phyloP scores from a whole-genome alignment of 35 echinoderm and acorn worm species.

The Hemicentrotus pulcherrimus region DNA sequence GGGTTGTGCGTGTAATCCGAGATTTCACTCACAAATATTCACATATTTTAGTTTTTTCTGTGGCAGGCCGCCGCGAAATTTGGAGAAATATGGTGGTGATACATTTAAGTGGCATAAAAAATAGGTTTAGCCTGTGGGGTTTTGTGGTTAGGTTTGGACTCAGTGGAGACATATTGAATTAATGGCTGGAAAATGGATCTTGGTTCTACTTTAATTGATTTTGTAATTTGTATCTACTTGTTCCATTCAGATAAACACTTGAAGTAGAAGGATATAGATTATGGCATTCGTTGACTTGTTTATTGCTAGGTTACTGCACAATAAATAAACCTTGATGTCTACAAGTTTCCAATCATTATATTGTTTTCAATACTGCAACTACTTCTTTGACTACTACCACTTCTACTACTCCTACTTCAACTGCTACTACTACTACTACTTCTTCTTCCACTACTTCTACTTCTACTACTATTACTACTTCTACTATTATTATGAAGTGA shows the following conservation, averaged over 20 bases:
- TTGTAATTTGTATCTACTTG: background rate
- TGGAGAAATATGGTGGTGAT: background rate
- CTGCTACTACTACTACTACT: too few relatives aligned
- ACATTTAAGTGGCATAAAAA: slow-evolving; percentile 1
- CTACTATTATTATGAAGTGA: too few relatives aligned
- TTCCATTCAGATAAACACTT: background rate
- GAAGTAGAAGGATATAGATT: background rate
- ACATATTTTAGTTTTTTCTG: background rate
- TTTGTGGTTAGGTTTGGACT: background rate
- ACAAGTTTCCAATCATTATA: too few relatives aligned
- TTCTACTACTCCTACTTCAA: too few relatives aligned
- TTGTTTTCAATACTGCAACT: too few relatives aligned
- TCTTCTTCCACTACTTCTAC: too few relatives aligned
- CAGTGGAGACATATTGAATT: background rate
- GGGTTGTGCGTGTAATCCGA: background rate
- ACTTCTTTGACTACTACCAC: too few relatives aligned
- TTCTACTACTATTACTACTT: too few relatives aligned
- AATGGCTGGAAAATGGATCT: background rate
- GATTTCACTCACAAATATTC: slow-evolving; percentile 37
- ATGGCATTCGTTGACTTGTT: background rate
- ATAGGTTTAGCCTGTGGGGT: background rate
- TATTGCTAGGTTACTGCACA: background rate
- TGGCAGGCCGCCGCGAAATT: background rate
- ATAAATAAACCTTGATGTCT: background rate
- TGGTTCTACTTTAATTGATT: background rate